Percentiles rank a stretch among this genome's conserved stretches.
Conservation (phyloP, 2,113 vertebrate genomes). For the Ageneiosus marmoratus region DNA sequence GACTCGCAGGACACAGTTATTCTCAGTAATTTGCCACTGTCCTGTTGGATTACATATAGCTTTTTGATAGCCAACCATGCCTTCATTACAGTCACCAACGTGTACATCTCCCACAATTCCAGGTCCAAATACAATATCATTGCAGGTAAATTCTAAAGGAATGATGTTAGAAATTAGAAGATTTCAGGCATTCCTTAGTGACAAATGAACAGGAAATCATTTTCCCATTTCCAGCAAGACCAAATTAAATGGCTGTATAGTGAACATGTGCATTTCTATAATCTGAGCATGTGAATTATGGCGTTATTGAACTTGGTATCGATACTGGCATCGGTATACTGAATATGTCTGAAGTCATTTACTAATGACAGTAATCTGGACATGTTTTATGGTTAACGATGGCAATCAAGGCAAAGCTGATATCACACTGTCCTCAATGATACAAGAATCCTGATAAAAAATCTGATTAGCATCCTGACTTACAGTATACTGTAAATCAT, state of each 20-base stretch:
- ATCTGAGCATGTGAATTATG: neutral
- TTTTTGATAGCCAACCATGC: slow-evolving; percentile 8
- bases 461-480: too few relatives aligned
- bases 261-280: neutral
- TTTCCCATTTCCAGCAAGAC: neutral
- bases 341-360: neutral
- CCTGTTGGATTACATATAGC: neutral
- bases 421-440: neutral
- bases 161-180: neutral
- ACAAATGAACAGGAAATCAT: neutral
- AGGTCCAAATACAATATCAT: neutral
- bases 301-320: neutral
- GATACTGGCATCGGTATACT: neutral
- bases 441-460: neutral
- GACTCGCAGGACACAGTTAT: neutral
- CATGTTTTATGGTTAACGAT: neutral
- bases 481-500: too few relatives aligned
- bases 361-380: neutral
- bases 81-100: slow-evolving; percentile 5
- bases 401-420: neutral
- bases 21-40: neutral
- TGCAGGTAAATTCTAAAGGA: neutral
- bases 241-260: neutral
- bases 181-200: neutral
- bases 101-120: neutral